Evolutionary conservation across 2,113 vertebrate genomes (phyloP).

Genomic region (Pteronura brasiliensis): DNA sequence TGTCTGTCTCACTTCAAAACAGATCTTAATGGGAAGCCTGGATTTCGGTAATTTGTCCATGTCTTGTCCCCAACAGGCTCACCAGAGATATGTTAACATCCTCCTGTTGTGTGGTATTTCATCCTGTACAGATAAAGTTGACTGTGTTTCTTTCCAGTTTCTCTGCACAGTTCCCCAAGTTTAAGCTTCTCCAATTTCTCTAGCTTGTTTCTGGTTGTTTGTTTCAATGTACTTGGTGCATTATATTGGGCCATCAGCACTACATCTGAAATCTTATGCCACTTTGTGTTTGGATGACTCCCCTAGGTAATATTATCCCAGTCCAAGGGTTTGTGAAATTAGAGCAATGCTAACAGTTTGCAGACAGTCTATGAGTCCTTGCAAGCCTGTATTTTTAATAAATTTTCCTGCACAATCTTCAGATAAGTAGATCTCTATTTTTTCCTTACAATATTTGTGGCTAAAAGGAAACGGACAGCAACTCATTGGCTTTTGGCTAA

Average conservation of each 20-base stretch:
- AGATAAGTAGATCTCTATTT: background rate
- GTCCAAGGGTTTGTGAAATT: background rate
- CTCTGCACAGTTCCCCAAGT: background rate
- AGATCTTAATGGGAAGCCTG: background rate
- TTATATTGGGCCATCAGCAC: background rate
- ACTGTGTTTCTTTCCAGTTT: background rate
- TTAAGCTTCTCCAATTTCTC: background rate
- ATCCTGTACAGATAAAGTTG: background rate
- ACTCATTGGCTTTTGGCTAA: background rate
- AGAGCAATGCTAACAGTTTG: background rate
- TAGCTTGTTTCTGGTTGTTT: background rate
- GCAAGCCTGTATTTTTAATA: background rate
- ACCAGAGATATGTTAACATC: background rate
- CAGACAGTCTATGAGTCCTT: background rate
- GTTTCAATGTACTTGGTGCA: background rate
- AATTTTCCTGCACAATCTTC: background rate
- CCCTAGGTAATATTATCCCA: background rate
- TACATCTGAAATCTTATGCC: background rate
- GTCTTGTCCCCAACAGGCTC: background rate
- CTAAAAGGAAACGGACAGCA: background rate
- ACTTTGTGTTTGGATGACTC: background rate
- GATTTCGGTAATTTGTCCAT: background rate
- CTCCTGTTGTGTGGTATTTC: fast-evolving
- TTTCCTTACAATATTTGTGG: background rate
- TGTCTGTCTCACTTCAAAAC: slow-evolving; percentile 31